Conservation (phyloP, 2,888 invertebrate genomes). For the Hartigia nigra region DNA sequence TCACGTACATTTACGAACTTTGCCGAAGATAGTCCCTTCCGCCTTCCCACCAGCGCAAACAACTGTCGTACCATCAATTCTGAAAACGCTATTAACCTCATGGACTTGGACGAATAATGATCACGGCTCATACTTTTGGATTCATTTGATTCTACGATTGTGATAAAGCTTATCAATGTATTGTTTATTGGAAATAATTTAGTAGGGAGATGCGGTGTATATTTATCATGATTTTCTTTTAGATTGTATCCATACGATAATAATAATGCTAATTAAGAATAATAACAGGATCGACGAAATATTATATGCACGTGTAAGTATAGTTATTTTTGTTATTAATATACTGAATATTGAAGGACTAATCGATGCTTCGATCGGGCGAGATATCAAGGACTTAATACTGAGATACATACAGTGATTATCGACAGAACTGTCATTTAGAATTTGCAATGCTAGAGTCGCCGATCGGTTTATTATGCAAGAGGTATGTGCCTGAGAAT, state of each 20-base stretch:
- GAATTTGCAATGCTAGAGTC: too few relatives aligned
- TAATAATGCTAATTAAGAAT: too few relatives aligned
- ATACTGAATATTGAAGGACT: background rate
- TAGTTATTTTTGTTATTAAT: background rate
- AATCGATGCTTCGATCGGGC: background rate
- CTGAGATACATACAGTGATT: background rate
- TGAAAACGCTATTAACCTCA: background rate
- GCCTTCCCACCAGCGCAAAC: background rate
- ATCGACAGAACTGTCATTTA: background rate
- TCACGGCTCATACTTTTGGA: background rate
- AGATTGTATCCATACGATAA: background rate
- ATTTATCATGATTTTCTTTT: background rate
- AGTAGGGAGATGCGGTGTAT: background rate
- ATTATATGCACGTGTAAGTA: too few relatives aligned
- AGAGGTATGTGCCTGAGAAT: background rate
- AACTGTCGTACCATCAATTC: background rate
- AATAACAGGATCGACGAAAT: too few relatives aligned
- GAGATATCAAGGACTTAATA: background rate
- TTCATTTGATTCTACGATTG: background rate
- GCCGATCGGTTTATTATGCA: background rate
- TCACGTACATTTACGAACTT: background rate
- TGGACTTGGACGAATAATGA: background rate
- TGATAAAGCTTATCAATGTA: background rate
- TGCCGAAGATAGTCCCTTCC: background rate
- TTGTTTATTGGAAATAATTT: background rate